Evolutionary conservation across 2,888 invertebrate genomes (phyloP).

Genomic region (Scotopteryx bipunctaria): DNA sequence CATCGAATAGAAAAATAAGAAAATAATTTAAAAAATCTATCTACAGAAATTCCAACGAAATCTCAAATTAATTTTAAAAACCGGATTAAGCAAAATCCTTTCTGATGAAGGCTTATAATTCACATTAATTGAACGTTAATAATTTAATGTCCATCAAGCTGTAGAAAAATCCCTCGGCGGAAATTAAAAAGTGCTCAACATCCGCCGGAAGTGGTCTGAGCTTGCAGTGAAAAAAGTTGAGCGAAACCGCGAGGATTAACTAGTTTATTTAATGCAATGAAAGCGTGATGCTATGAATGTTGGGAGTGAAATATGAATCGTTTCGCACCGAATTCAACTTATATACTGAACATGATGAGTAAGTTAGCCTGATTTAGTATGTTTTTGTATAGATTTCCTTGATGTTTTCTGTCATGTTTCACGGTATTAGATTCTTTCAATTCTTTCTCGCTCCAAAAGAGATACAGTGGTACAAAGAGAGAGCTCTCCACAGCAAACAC

Average conservation of each 20-base stretch:
- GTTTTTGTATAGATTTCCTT: no score
- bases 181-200: constrained; percentile 78
- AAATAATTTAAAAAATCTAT: neutral
- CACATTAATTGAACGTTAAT: constrained; percentile 81
- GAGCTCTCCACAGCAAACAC: no score
- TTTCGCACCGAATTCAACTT: no score
- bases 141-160: constrained; percentile 73
- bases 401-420: no score
- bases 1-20: neutral
- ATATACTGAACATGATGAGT: no score
- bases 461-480: no score
- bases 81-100: constrained; percentile 50
- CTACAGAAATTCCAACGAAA: constrained; percentile 11
- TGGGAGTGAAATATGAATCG: no score
- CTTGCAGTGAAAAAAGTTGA: constrained; percentile 72
- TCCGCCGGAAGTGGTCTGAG: constrained; percentile 67
- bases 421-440: no score
- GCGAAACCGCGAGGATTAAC: constrained; percentile 56
- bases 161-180: constrained; percentile 79
- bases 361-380: no score
- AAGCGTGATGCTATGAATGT: constrained; percentile 3
- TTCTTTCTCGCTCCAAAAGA: no score
- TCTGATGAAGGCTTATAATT: constrained; percentile 60
- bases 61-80: constrained; percentile 36
- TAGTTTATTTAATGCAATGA: constrained; percentile 47